Conservation (phyloP, 1,140 invertebrate species). For the Chironomus tepperi region DNA sequence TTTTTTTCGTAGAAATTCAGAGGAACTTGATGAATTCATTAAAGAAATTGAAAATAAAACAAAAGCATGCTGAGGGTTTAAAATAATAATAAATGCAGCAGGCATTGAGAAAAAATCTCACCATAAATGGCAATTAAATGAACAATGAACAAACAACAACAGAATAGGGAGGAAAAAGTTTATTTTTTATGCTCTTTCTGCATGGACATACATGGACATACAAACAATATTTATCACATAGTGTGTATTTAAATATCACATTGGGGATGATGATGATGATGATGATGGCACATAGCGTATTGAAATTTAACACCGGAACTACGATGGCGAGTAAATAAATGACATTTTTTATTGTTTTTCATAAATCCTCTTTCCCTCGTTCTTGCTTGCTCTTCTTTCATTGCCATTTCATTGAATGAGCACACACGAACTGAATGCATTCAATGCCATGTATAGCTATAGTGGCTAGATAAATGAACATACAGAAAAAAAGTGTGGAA, state of each 20-base stretch:
- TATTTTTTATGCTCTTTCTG: too few species aligned
- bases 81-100: too few species aligned
- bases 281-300: not conserved
- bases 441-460: too few species aligned
- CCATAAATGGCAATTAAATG: slow-evolving; percentile 3
- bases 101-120: not conserved
- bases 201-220: too few species aligned
- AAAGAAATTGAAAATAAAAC: too few species aligned
- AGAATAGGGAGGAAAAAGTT: not conserved
- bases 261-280: not conserved
- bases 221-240: not conserved
- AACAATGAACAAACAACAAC: not conserved
- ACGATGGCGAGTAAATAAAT: slow-evolving; percentile 6
- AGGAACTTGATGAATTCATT: too few species aligned
- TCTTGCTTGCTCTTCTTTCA: not conserved
- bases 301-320: slow-evolving; percentile 1
- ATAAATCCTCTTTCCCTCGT: not conserved
- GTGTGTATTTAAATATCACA: slow-evolving; percentile 8
- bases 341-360: slow-evolving; percentile 14
- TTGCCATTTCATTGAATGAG: too few species aligned
- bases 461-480: too few species aligned
- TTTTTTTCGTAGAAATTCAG: too few species aligned
- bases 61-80: too few species aligned
- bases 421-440: too few species aligned
- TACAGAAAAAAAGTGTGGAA: too few species aligned